Evolutionary conservation across 53 echinoderm and acorn worm genomes (phyloP).

Genomic region (Echinarachnius parma): DNA sequence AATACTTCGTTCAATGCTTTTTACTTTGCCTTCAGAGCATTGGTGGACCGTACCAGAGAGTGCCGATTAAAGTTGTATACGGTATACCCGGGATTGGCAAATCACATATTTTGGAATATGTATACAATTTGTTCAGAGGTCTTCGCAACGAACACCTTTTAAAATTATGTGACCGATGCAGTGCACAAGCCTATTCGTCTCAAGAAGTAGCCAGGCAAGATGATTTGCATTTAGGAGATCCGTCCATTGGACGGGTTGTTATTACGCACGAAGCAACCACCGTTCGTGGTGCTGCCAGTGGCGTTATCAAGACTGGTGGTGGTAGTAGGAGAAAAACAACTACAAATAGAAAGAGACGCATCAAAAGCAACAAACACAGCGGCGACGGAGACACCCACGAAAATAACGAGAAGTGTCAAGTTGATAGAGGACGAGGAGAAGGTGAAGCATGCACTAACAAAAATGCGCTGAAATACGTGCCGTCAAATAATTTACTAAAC

Average conservation of each 20-base stretch:
- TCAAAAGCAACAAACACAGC: too few species aligned
- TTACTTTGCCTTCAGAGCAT: background rate
- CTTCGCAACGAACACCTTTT: background rate
- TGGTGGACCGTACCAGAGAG: slow-evolving; percentile 4
- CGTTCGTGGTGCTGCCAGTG: background rate
- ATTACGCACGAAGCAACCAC: background rate
- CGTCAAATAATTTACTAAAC: too few species aligned
- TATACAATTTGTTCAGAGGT: background rate
- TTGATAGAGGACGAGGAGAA: too few species aligned
- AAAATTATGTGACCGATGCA: background rate
- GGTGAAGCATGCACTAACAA: too few species aligned
- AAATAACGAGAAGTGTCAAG: too few species aligned
- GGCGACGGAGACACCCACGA: too few species aligned
- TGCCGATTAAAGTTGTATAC: background rate
- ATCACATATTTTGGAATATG: background rate
- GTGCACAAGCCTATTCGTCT: background rate
- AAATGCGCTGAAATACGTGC: too few species aligned
- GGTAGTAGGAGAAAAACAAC: too few species aligned
- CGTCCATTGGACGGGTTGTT: background rate
- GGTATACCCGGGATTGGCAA: background rate
- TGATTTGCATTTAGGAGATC: background rate
- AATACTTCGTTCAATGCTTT: background rate
- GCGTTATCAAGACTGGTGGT: background rate
- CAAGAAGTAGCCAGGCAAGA: background rate
- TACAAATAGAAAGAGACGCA: too few species aligned